Evolutionary conservation across 2,797 vertebrate species (phyloP).

Genomic region (Sternarchorhynchus goeldii): DNA sequence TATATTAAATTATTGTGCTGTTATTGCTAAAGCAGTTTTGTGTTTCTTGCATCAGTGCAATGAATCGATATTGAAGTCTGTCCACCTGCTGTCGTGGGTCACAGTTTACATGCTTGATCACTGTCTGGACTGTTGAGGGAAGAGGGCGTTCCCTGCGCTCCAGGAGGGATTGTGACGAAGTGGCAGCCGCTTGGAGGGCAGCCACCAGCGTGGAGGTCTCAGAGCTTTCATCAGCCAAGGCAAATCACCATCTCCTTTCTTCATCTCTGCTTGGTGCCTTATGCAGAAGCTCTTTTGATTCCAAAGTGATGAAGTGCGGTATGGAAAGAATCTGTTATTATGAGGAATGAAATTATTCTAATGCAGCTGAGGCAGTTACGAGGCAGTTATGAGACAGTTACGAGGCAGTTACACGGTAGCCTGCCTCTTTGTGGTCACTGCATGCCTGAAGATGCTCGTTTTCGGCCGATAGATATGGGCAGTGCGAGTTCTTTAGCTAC

Average conservation of each 20-base stretch:
- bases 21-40: constrained; percentile 24
- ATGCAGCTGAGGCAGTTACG: not conserved
- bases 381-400: too few species aligned
- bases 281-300: not conserved
- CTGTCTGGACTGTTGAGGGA: constrained; percentile 31
- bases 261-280: not conserved
- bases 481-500: too few species aligned
- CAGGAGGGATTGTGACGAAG: constrained; percentile 7
- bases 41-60: constrained; percentile 11
- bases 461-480: too few species aligned
- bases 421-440: not conserved
- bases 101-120: constrained; percentile 37
- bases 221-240: constrained; percentile 27
- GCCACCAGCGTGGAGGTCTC: constrained; percentile 31
- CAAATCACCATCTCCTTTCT: constrained; percentile 14
- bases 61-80: constrained; percentile 38
- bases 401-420: not conserved
- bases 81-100: constrained; percentile 20
- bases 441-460: too few species aligned
- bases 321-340: not conserved
- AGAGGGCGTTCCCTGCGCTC: constrained; percentile 4
- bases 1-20: not conserved
- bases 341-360: not conserved
- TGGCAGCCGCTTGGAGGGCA: constrained; percentile 26
- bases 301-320: not conserved